Base-by-base conservation (phyloP, 2,888 invertebrate species). In the Harpalus rufipes region DNA sequence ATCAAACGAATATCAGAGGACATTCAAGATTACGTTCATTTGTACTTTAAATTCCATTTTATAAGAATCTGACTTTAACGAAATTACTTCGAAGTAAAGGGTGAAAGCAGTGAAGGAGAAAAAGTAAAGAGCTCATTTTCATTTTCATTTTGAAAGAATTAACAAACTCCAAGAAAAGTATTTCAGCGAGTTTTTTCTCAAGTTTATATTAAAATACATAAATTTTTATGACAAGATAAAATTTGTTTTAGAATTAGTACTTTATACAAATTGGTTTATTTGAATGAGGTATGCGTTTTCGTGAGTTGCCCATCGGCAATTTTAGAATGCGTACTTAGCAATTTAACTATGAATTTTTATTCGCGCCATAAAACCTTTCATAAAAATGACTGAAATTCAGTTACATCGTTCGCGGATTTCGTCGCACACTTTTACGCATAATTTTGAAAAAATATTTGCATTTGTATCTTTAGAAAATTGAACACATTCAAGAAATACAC, bases 111-210 rank as follows among this genome's bases (percentile, higher is more conserved):
- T 12, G 59, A 59, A 12, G 14, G 16, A 59, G 68, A 39, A 68
- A 39, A 68, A 39, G 39, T 63, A 68, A 68, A 32, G 1, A 39
- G 14, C 39, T 68, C 39, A 68, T 68, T 68, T 68, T 68, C 39
- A 68, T 68, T 68, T 68, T 68, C 32, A 68, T 68, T 68, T 68
- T 68, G n/a, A 12, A 68, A 32, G 68, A 32, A 68, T 68, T 68
- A 68, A 41, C 68, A 68, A 12, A 68, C n/a, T 8, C 39, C n/a
- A 39, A 14, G 68, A 5, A 68, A 68, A 68, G n/a, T n/a, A 68
- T 68, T 68, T 14, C 5, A 39, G n/a, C 16, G 21, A 7, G 21
- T 18, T 25, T 12, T 25, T 68, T 68, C 39, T 68, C 39, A 68
- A 32, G 25, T 68, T 68, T 68, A 39, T 68, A 68, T 63, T 21